Evolutionary conservation across 2,113 vertebrate genomes (phyloP), one percentile per base, ranked within the genome.

Genomic region (Atherinomorus stipes): DNA sequence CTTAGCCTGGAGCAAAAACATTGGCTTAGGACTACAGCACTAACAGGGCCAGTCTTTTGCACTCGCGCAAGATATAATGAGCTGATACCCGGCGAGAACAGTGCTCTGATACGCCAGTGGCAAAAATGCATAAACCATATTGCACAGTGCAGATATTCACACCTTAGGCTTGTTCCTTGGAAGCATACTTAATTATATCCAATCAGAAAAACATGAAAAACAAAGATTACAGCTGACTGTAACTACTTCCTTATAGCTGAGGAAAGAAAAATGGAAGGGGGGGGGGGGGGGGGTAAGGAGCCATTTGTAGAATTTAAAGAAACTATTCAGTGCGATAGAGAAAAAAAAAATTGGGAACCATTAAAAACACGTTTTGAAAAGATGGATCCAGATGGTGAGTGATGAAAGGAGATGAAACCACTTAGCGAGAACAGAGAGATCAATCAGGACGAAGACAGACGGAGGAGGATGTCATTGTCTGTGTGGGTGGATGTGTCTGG

Each of bases 361-460:
- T 87, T 90, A 74, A 80, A 83, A 88, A 70, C 34, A 54, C 40
- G 7, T 79, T 84, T 82, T 83, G 50, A 88, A 84, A 89, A 81
- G 81, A 86, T 74, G 80, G 79, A 77, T 87, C 85, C 84, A 90
- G 89, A 92, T 91, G 91, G 89, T 86, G 85, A 76, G 77, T 83
- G 88, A 92, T 91, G 82, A 91, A 88, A 90, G 87, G 87, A 83
- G 75, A 89, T 80, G 84, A 89, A 90, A 84, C 88, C 88, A 88
- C 89, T 91, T 88, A 83, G 80, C 72, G 63, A 88, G 85, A 89
- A 85, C 81, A 84, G 80, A 90, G 85, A 81, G 82, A 89, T 89
- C 87, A 84, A 90, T 89, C 84, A 89, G 72, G 72, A 78, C 49
- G 68, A 83, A 84, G 81, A 88, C 81, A 89, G 88, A 86, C 66